Base-by-base conservation (phyloP, 2,888 invertebrate genomes). In the Eucera pruinosa region DNA sequence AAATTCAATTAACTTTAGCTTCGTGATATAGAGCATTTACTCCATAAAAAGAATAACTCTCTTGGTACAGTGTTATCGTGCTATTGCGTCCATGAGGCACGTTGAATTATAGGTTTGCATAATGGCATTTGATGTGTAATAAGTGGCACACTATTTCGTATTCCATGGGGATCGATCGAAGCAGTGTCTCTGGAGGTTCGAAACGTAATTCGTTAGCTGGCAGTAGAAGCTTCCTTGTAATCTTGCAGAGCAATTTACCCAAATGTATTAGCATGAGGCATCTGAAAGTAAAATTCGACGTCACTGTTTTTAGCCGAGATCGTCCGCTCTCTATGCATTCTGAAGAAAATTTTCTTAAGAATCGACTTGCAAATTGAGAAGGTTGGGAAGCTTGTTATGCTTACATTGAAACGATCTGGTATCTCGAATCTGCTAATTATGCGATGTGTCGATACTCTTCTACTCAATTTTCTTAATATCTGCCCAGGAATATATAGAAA, bases 81-180 rank as follows among this genome's bases (percentile, higher is more conserved):
- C 33, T 25, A 7, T 33, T 25, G 23, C n/a, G n/a, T 48, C 48
- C 30, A 25, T 11, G 52, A 39, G 27, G 52, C 50, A 50, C 27
- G 36, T 41, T 68, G 27, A 9, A 45, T 13, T 33, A 20, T 23
- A 18, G 11, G 15, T 15, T n/a, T n/a, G 4, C 13, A 9, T 18
- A 45, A 39, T 36, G 4, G n/a, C 13, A 45, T 54, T 27, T 39
- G 60, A 50, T n/a, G 50, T 30, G 15, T 18, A 36, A 18, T 25
- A 64, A 68, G 43, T 58, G 58, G 36, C 45, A 30, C 45, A 20
- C 27, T 13, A 48, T 61, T 74, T 50, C 48, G 47, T 69, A 61
- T 61, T 69, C 73, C 55, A 57, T 11, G 9, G 62, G 62, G 62
- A 72, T 62, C 50, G 69, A 70, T 70, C 62, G 62, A 39, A 57